phyloP scores from a whole-genome alignment of 2,888 invertebrate genomes.

The Ectemnius cavifrons region DNA sequence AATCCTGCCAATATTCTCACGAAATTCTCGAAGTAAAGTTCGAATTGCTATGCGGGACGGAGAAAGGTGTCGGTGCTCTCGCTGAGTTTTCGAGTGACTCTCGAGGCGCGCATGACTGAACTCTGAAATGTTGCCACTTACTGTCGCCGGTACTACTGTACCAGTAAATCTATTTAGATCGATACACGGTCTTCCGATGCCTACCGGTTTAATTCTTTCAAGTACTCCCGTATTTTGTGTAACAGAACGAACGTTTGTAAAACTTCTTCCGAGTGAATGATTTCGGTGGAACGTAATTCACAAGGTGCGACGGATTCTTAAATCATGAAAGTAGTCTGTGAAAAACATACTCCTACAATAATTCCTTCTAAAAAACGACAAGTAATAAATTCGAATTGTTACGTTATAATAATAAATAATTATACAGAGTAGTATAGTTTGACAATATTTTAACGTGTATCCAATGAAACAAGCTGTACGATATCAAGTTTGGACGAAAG shows the following conservation, averaged over 20 bases:
- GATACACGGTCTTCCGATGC: slow-evolving; percentile 28
- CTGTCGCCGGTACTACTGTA: slow-evolving; percentile 35
- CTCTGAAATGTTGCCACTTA: slow-evolving; percentile 70
- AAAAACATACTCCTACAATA: too few species aligned
- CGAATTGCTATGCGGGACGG: slow-evolving; percentile 64
- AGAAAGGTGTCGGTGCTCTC: slow-evolving; percentile 39
- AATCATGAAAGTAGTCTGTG: too few species aligned
- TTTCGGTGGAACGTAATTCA: neutral
- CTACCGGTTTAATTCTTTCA: slow-evolving; percentile 20
- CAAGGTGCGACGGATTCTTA: too few species aligned
- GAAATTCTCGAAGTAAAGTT: slow-evolving; percentile 24
- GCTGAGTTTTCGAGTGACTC: slow-evolving; percentile 66
- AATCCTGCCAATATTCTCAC: slow-evolving; percentile 49
- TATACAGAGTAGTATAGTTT: neutral
- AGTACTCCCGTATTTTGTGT: too few species aligned
- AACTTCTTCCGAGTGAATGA: neutral
- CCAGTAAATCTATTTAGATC: slow-evolving; percentile 54
- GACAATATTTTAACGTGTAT: neutral
- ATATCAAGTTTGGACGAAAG: neutral
- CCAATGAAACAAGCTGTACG: too few species aligned
- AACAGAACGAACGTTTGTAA: neutral
- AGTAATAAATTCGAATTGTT: neutral
- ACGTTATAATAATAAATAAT: neutral
- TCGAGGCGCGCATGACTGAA: slow-evolving; percentile 70
- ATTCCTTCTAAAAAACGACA: too few species aligned